Conservation (phyloP, 2,797 vertebrate genomes). For the Dallia pectoralis region DNA sequence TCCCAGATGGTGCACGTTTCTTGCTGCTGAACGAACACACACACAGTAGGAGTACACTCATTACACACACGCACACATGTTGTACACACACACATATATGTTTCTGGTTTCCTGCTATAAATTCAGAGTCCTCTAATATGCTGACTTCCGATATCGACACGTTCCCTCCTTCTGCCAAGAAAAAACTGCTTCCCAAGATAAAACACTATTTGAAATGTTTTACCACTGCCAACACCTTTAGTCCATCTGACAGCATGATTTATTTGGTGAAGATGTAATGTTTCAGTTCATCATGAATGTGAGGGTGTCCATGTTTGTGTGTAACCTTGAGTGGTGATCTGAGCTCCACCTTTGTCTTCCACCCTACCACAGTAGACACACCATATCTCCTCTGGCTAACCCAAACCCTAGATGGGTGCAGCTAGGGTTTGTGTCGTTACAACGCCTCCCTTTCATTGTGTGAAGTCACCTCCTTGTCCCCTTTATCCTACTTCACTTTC, state of each 20-base stretch:
- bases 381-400: neutral
- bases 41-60: neutral
- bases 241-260: conserved; percentile 22
- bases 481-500: too few relatives aligned
- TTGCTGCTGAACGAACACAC: conserved; percentile 29
- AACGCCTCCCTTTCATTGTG: neutral
- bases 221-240: neutral
- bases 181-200: conserved; percentile 35
- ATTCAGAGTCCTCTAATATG: conserved; percentile 40
- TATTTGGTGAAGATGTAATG: conserved; percentile 38
- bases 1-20: conserved; percentile 67
- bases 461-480: neutral
- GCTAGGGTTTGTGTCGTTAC: neutral
- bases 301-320: conserved; percentile 29
- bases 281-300: conserved; percentile 49
- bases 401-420: neutral
- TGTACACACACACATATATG: conserved; percentile 52
- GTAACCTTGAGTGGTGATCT: conserved; percentile 60
- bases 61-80: neutral
- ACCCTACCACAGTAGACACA: neutral
- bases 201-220: too few relatives aligned
- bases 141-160: conserved; percentile 13
- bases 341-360: conserved; percentile 35
- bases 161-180: conserved; percentile 33
- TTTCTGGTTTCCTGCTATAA: conserved; percentile 60